Base-by-base conservation (phyloP, 2,888 invertebrate species). In the Piscicola geometra region DNA sequence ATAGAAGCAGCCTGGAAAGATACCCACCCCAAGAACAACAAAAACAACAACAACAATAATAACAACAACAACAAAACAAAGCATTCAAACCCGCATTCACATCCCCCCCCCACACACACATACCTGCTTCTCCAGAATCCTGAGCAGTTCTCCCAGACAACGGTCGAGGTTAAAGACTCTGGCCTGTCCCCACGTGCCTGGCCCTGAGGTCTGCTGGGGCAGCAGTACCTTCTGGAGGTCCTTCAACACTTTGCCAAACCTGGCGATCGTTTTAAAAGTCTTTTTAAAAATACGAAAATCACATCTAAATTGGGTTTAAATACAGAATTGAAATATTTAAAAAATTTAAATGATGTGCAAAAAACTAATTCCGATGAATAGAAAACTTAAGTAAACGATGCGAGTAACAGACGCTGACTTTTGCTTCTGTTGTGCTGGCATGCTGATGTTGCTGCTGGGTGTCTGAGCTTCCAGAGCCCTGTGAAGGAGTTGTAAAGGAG, bases 111-210 rank as follows among this genome's bases (percentile, higher is more conserved):
- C 33, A 68, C n/a, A 66, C n/a, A 47, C 32, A 70, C 28, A 21
- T n/a, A 83, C 88, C 83, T 86, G 86, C 83, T 88, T 89, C 50
- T 87, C 87, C 70, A 89, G 84, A 25, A 88, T 86, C 71, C 89
- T 83, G 28, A 85, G 82, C 32, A 89, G 85, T 81, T 89, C 89
- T 15, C 88, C 88, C 3, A 89, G 83, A 64, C 87, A 86, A 74
- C 89, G 85, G 79, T 90, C 89, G 70, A 89, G 82, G 66, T 87
- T 86, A 0, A 88, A 87, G 0, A 88, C 85, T 35, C 88, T 85
- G 75, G 86, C 87, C 80, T 86, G 87, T 0, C 88, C 87, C 89
- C 88, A 89, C 0, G 84, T 85, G 25, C 84, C 86, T 75, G 81
- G 83, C 76, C 82, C 86, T n/a, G 64, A 64, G 5, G 64, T 9